These are phyloP conservation scores for Drosophila infuscata DNA, from an alignment of 2,888 invertebrate species.

Conservation along the genomic window DNA sequence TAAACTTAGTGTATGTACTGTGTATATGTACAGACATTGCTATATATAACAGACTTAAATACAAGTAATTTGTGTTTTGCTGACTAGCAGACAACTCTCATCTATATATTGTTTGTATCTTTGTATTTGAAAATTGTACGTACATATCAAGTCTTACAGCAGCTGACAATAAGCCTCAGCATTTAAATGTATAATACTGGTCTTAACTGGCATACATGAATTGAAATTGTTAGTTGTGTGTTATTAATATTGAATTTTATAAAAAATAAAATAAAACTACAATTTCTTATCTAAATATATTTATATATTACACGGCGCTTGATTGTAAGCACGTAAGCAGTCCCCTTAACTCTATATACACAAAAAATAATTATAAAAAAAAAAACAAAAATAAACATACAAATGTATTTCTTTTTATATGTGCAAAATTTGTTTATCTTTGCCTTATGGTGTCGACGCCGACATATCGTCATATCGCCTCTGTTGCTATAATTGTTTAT, in stretches of 20 bases:
- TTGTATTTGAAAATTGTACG: not conserved
- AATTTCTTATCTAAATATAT: not conserved
- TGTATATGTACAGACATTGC: not conserved
- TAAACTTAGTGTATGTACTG: not conserved
- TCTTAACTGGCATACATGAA: too few species aligned
- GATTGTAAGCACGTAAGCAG: not conserved
- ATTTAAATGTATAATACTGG: too few species aligned
- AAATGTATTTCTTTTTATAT: slow-evolving; percentile 24
- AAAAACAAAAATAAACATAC: not conserved
- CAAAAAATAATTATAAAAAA: not conserved
- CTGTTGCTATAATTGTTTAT: slow-evolving; percentile 44
- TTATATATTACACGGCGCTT: slow-evolving; percentile 9
- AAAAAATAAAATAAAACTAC: not conserved
- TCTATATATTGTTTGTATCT: not conserved
- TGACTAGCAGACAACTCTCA: not conserved
- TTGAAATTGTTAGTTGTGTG: too few species aligned
- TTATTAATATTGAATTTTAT: not conserved
- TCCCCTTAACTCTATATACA: not conserved
- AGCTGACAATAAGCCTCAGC: not conserved
- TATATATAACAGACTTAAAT: not conserved
- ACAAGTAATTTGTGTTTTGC: not conserved
- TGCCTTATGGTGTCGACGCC: slow-evolving; percentile 37
- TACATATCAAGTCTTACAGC: not conserved
- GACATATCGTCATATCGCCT: slow-evolving; percentile 26
- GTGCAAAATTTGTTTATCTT: slow-evolving; percentile 49